Evolutionary conservation across 2,888 invertebrate genomes (phyloP).

Genomic region (Podotricha telesiphe): DNA sequence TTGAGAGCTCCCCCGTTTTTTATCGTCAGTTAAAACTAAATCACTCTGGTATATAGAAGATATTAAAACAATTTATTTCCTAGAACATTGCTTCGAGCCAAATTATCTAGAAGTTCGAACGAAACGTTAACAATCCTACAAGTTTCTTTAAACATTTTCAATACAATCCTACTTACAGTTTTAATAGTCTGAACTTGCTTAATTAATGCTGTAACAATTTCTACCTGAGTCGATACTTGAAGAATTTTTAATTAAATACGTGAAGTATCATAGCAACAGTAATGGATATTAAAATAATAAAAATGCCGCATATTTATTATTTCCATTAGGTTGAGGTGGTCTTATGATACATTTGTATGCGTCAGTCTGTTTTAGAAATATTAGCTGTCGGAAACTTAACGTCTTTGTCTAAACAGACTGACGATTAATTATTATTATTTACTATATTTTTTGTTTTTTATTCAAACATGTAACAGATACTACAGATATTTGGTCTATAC

Average conservation of each 20-base stretch:
- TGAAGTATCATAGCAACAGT: not conserved
- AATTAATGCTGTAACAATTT: slow-evolving; percentile 4
- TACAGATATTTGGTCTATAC: too few relatives aligned
- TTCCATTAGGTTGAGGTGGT: too few relatives aligned
- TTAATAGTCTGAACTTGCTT: slow-evolving; percentile 4
- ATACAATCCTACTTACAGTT: not conserved
- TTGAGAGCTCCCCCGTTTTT: too few relatives aligned
- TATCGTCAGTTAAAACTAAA: not conserved
- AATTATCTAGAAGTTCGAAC: slow-evolving; percentile 13
- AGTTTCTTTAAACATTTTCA: slow-evolving; percentile 22
- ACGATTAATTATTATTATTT: too few relatives aligned
- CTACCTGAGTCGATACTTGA: not conserved
- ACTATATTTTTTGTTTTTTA: too few relatives aligned
- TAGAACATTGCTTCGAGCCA: not conserved
- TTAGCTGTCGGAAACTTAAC: too few relatives aligned
- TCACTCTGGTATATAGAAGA: not conserved
- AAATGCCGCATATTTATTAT: too few relatives aligned
- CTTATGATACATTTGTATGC: too few relatives aligned
- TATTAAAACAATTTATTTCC: not conserved
- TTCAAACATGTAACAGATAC: too few relatives aligned
- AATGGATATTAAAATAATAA: not conserved
- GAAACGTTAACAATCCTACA: slow-evolving; percentile 22
- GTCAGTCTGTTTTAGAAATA: too few relatives aligned
- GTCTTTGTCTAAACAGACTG: too few relatives aligned
- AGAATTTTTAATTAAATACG: slow-evolving; percentile 8